Evolutionary conservation across 2,888 invertebrate genomes (phyloP), one percentile per base, ranked within the genome.

Genomic region (Herminia tarsipennalis): DNA sequence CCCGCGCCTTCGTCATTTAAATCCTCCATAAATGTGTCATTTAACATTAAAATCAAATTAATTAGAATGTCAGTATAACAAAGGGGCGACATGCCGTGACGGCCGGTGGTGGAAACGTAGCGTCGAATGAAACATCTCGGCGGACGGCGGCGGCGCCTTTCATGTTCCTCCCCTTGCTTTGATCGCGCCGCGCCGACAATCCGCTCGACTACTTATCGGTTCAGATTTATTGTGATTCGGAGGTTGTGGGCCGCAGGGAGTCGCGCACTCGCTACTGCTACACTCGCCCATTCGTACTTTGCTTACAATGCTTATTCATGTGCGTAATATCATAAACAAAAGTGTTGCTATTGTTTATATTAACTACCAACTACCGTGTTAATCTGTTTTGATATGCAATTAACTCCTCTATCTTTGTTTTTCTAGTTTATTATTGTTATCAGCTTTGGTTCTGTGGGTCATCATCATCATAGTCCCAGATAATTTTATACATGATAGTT

Each of bases 141-240:
- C 73, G 73, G 71, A 68, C 69, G 74, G 68, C 71, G 69, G 85
- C 88, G 88, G 89, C 83, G 74, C 73, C 82, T 89, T 90, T 90
- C 81, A 89, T 83, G 84, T 88, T 73, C 75, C 79, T 80, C 83
- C 83, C 82, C 74, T 78, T 72, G 74, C 88, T 90, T 91, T 91
- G 90, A 90, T 86, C 88, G 75, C 70, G 77, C 88, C 86, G 86
- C 82, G 81, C 88, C 90, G 88, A 85, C 90, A 83, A 88, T 86
- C 88, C 85, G 82, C 78, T 78, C 81, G 84, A 82, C 89, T 89
- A 89, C 90, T 91, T 91, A 91, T 91, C 90, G 89, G 85, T 78
- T 86, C 88, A 86, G 90, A 91, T 91, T 91, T 91, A 91, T 90
- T 88, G 89, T 90, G 88, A 87, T 87, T 88, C 77, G 83, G 86